A percentile compares a stretch with the other conserved stretches of the same genome.
Evolutionary conservation across 2,797 vertebrate genomes (phyloP).

Genomic region (Decapterus maruadsi): DNA sequence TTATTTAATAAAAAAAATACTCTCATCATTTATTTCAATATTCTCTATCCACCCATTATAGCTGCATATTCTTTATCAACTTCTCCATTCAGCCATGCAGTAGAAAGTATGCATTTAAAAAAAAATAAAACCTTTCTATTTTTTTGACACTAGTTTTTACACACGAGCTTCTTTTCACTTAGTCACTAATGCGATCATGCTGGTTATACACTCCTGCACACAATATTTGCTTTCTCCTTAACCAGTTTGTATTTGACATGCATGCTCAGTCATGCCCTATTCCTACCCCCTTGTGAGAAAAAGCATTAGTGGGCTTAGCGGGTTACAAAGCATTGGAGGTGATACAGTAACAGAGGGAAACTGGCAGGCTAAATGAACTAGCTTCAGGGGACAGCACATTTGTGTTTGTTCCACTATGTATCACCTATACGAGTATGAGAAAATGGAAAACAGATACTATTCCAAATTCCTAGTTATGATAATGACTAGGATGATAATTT

Average conservation of each 20-base stretch:
- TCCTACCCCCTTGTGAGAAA: conserved; percentile 10
- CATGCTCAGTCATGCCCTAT: conserved; percentile 35
- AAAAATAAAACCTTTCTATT: too few relatives aligned
- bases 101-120: background rate
- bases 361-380: conserved; percentile 41
- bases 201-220: conserved; percentile 24
- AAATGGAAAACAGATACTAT: conserved; percentile 9
- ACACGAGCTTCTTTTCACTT: background rate
- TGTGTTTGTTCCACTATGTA: conserved; percentile 21
- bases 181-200: conserved; percentile 2
- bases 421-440: conserved; percentile 21
- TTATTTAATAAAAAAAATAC: background rate
- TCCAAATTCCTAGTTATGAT: conserved; percentile 13
- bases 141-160: background rate
- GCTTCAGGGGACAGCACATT: conserved; percentile 5
- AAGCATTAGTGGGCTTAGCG: conserved; percentile 39
- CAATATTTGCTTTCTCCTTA: conserved; percentile 53
- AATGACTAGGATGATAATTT: background rate
- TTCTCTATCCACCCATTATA: background rate
- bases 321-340: conserved; percentile 42
- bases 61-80: background rate
- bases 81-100: background rate
- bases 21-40: background rate
- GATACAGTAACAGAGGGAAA: conserved; percentile 49
- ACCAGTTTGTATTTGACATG: conserved; percentile 46